A percentile compares a stretch with the other conserved stretches of the same genome.
Evolutionary conservation across 2,113 vertebrate genomes (phyloP).

Genomic region (Tapirus terrestris): DNA sequence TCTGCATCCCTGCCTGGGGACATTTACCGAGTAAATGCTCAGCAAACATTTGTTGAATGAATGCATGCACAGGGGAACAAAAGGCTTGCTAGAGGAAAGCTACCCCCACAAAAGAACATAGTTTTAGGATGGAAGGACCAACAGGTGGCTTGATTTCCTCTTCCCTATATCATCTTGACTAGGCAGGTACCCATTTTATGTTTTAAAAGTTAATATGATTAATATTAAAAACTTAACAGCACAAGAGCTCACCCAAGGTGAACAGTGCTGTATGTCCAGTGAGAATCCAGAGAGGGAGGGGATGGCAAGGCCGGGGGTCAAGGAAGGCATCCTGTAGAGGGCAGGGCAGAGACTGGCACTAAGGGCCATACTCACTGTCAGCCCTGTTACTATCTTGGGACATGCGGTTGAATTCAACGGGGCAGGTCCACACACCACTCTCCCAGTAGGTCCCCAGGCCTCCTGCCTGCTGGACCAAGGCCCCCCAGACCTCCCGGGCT

Average conservation of each 20-base stretch:
- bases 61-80: not conserved
- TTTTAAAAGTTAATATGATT: not conserved
- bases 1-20: not conserved
- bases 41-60: not conserved
- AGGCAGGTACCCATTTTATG: not conserved
- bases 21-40: not conserved
- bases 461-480: not conserved
- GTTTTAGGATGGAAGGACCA: not conserved
- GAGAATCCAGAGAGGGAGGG: not conserved
- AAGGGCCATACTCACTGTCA: fast-evolving
- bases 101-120: too few relatives aligned
- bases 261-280: not conserved
- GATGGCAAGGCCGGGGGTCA: not conserved
- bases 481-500: not conserved
- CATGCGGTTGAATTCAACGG: fast-evolving
- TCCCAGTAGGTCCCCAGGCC: not conserved
- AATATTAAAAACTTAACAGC: not conserved
- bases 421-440: not conserved
- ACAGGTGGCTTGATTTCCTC: not conserved
- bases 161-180: not conserved
- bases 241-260: not conserved
- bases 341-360: not conserved
- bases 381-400: not conserved
- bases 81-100: not conserved
- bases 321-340: not conserved